Evolutionary conservation across 2,888 invertebrate species (phyloP).

Genomic region (Campoplex capitator): DNA sequence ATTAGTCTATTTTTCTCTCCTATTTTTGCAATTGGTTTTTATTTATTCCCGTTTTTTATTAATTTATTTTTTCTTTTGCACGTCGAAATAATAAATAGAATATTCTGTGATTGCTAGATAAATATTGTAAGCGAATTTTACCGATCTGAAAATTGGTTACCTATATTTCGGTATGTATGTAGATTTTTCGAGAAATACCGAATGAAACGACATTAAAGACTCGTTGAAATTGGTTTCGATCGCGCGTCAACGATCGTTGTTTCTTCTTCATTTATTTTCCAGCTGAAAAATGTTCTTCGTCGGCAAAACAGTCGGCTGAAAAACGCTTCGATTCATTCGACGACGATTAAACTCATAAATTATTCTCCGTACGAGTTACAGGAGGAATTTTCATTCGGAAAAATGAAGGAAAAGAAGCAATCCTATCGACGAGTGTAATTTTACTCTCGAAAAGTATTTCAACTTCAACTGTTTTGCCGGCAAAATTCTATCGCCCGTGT

Average conservation of each 20-base stretch:
- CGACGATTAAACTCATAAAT: background rate
- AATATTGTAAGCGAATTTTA: slow-evolving; percentile 23
- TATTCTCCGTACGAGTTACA: background rate
- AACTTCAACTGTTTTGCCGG: background rate
- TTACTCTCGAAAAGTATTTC: background rate
- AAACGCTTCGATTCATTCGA: slow-evolving; percentile 13
- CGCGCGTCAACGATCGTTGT: background rate
- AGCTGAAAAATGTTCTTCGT: background rate
- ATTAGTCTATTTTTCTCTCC: slow-evolving; percentile 67
- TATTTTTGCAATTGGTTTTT: slow-evolving; percentile 53
- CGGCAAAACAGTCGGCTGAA: background rate
- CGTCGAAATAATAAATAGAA: slow-evolving; percentile 39
- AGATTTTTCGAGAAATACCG: slow-evolving; percentile 31
- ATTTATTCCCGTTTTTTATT: slow-evolving; percentile 18
- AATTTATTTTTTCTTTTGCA: slow-evolving; percentile 9
- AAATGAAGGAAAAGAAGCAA: background rate
- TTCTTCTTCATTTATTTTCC: background rate
- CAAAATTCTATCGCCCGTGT: background rate
- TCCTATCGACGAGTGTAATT: background rate
- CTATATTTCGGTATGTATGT: background rate
- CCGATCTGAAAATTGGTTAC: slow-evolving; percentile 15
- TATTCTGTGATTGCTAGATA: slow-evolving; percentile 18
- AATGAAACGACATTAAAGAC: slow-evolving; percentile 41
- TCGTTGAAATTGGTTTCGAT: slow-evolving; percentile 30
- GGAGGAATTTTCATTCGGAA: background rate